Evolutionary conservation across 2,797 vertebrate genomes (phyloP).

Genomic region (Paedocypris micromegethes): DNA sequence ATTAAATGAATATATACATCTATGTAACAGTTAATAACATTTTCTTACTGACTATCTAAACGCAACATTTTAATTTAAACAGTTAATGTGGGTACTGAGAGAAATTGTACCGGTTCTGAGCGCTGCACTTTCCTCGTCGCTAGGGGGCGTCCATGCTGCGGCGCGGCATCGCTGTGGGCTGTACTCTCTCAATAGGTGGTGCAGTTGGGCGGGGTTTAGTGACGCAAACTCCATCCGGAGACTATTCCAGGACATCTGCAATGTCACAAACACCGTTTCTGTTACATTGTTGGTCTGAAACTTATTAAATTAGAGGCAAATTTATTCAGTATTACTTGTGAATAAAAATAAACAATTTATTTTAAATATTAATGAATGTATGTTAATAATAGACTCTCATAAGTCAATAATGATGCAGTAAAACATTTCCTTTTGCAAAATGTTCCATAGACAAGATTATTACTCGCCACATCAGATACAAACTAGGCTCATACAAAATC

Average conservation of each 20-base stretch:
- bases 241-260: slow-evolving; percentile 66
- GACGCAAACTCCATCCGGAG: slow-evolving; percentile 62
- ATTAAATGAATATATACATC: too few species aligned
- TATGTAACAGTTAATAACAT: too few species aligned
- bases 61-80: too few species aligned
- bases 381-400: too few species aligned
- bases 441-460: background rate
- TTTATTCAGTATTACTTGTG: too few species aligned
- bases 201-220: slow-evolving; percentile 68
- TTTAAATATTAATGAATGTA: too few species aligned
- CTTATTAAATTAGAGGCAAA: too few species aligned
- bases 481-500: slow-evolving; percentile 28
- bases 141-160: slow-evolving; percentile 62
- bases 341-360: too few species aligned
- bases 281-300: too few species aligned
- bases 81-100: background rate
- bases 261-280: slow-evolving; percentile 21
- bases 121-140: slow-evolving; percentile 52
- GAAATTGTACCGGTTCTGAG: slow-evolving; percentile 56
- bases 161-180: slow-evolving; percentile 57
- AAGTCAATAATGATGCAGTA: background rate
- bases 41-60: too few species aligned
- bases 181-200: slow-evolving; percentile 73
- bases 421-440: background rate
- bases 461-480: slow-evolving; percentile 7